Evolutionary conservation across 2,888 invertebrate genomes (phyloP), one percentile per base, ranked within the genome.

Genomic region (Schrankia costaestrigalis): DNA sequence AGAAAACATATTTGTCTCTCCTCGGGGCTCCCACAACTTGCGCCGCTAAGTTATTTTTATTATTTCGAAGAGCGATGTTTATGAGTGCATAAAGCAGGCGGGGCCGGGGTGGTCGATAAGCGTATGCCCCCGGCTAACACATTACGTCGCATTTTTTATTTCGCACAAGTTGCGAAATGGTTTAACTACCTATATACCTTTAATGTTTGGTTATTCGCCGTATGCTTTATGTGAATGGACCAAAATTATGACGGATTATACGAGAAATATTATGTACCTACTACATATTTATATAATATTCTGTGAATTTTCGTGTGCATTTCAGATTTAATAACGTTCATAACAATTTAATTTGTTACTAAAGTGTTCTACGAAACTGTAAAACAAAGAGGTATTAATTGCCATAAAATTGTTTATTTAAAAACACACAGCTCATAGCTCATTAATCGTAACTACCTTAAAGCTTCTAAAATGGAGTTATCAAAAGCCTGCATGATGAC

Each of bases 31-130:
- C 39, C 31, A 4, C 21, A 35, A 50, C 44, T 49, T 50, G 53
- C 29, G 31, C 41, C 36, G 37, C 51, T 30, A 42, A 57, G 57
- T 59, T 63, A 67, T 71, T 68, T 71, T 64, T 71, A 71, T 71
- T 62, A 69, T 69, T 56, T 63, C 60, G 61, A 51, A 54, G 62
- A 59, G 62, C 58, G 46, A 64, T 65, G 71, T 68, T 71, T 72
- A 72, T 54, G 66, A 42, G 46, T 52, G 58, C 61, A 68, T 63
- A 56, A 60, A 56, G 53, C 49, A 56, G 37, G 41, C 36, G 49
- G 47, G 46, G 41, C 51, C 48, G 50, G 39, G 45, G 35, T 29
- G 42, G 33, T 46, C 56, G 70, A 68, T 67, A 69, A 66, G 66
- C 66, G 42, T 45, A 46, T 47, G 57, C 59, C 51, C 28, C 48